Conservation (phyloP, 2,888 invertebrate species). For the Azorinus chamasolen region DNA sequence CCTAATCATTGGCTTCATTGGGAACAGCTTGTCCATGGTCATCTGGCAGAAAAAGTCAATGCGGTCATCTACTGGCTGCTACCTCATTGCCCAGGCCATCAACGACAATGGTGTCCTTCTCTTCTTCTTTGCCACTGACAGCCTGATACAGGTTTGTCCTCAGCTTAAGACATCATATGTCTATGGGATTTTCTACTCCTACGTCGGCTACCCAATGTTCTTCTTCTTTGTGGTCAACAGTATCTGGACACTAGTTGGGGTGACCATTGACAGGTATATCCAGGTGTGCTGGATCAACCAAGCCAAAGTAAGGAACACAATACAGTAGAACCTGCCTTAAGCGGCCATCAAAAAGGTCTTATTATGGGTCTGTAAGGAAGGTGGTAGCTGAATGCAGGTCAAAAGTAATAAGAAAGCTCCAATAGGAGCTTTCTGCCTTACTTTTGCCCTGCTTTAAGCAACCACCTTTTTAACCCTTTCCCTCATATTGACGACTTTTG, state of each 20-base stretch:
- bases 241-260: slow-evolving; percentile 80
- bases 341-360: no score
- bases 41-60: slow-evolving; percentile 70
- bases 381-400: no score
- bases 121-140: slow-evolving; percentile 72
- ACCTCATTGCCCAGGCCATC: slow-evolving; percentile 72
- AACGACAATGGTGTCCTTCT: slow-evolving; percentile 70
- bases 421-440: no score
- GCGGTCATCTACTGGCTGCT: slow-evolving; percentile 70
- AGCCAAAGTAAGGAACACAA: slow-evolving; percentile 67
- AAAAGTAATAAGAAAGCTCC: no score
- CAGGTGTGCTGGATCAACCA: slow-evolving; percentile 78
- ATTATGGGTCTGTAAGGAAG: no score
- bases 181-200: slow-evolving; percentile 72
- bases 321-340: no score
- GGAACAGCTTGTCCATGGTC: slow-evolving; percentile 74
- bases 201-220: slow-evolving; percentile 76
- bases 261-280: slow-evolving; percentile 80
- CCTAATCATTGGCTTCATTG: slow-evolving; percentile 72
- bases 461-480: no score
- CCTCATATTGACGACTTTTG: no score
- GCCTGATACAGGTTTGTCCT: slow-evolving; percentile 58
- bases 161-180: slow-evolving; percentile 52
- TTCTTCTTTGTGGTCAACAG: slow-evolving; percentile 75
- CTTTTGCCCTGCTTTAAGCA: no score